Conservation (phyloP, 2,888 invertebrate genomes). For the Trichopria drosophilae region DNA sequence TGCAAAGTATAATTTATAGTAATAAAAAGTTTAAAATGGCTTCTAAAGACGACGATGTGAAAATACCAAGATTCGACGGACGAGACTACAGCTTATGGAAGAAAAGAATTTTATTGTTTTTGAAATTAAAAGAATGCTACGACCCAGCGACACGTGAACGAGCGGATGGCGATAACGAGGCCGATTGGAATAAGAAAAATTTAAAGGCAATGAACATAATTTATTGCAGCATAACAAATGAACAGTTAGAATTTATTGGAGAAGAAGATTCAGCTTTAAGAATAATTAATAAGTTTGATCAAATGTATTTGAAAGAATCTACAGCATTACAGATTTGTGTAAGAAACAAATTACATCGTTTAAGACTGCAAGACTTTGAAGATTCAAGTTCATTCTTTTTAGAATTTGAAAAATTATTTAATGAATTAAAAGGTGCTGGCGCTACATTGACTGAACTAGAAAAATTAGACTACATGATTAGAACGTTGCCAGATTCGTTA, state of each 20-base stretch:
- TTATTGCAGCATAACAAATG: constrained; percentile 26
- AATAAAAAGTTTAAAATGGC: constrained; percentile 13
- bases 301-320: constrained; percentile 13
- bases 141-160: constrained; percentile 12
- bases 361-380: constrained; percentile 17
- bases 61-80: constrained; percentile 22
- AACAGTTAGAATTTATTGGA: too few species aligned
- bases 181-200: constrained; percentile 23
- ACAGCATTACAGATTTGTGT: constrained; percentile 14
- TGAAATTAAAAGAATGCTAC: constrained; percentile 28
- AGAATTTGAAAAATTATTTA: constrained; percentile 33
- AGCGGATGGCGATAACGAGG: constrained; percentile 13
- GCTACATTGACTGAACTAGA: constrained; percentile 24
- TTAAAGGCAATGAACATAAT: constrained; percentile 29
- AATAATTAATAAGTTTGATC: constrained; percentile 18
- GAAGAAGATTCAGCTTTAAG: too few species aligned
- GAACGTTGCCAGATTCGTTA: constrained; percentile 23
- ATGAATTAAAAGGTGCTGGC: constrained; percentile 31
- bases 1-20: too few species aligned
- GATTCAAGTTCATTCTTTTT: constrained; percentile 17
- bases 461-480: constrained; percentile 31
- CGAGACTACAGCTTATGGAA: constrained; percentile 29
- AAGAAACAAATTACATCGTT: constrained; percentile 9
- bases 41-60: constrained; percentile 12
- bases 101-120: constrained; percentile 18